Percentiles rank a stretch among this genome's conserved stretches.
phyloP scores from a whole-genome alignment of 1,140 invertebrate species.

The Drosophila chauvacae region DNA sequence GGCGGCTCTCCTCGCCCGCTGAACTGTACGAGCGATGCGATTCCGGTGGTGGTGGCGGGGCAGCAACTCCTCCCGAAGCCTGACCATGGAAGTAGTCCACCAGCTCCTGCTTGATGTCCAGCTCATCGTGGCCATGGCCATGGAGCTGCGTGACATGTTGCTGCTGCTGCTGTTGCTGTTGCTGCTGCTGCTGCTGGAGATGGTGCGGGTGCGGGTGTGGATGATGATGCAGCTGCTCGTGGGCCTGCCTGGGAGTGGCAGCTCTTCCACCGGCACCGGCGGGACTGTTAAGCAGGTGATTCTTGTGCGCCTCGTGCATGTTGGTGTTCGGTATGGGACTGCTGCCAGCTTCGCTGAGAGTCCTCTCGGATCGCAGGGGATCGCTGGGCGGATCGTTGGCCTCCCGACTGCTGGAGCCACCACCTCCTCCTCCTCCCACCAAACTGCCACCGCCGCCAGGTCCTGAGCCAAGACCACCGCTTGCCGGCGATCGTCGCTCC shows the following conservation, averaged over 20 bases:
- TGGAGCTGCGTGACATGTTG: constrained; percentile 7
- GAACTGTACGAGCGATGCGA: constrained; percentile 82
- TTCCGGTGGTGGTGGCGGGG: constrained; percentile 67
- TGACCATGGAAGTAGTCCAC: constrained; percentile 75
- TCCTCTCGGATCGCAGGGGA: constrained; percentile 7
- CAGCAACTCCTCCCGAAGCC: constrained; percentile 7
- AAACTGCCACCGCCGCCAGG: constrained; percentile 18
- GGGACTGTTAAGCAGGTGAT: constrained; percentile 64
- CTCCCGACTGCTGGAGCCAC: constrained; percentile 32
- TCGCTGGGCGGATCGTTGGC: constrained; percentile 34
- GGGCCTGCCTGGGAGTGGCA: constrained; percentile 59
- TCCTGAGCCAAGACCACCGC: constrained; percentile 10
- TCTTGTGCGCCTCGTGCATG: constrained; percentile 80
- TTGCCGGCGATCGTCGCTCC: constrained; percentile 62
- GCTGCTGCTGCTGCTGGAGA: constrained; percentile 21
- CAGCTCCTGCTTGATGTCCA: constrained; percentile 80
- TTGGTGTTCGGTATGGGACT: constrained; percentile 83
- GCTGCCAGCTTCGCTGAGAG: constrained; percentile 70
- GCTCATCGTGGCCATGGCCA: constrained; percentile 55
- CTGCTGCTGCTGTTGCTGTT: constrained; percentile 14
- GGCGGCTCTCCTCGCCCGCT: constrained; percentile 72
- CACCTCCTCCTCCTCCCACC: constrained; percentile 13
- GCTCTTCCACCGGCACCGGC: constrained; percentile 38
- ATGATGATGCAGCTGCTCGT: constrained; percentile 65
- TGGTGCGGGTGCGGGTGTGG: constrained; percentile 42